Percentiles rank a stretch among this genome's conserved stretches.
Evolutionary conservation across 2,888 invertebrate species (phyloP).

Genomic region (Litoditis marina): DNA sequence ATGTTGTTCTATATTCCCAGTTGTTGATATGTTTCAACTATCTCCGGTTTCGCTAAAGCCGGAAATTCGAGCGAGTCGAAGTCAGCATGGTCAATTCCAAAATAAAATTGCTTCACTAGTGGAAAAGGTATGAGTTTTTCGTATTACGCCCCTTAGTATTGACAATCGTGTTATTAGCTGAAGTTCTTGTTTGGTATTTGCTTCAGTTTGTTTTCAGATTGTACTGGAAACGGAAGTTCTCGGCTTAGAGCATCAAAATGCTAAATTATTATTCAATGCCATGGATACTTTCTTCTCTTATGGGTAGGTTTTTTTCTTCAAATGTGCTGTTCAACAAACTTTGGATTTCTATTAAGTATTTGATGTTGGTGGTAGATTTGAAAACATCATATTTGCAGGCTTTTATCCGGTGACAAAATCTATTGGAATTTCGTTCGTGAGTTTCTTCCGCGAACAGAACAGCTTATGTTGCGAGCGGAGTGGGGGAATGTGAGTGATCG

Average conservation of each 20-base stretch:
- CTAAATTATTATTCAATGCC: constrained; percentile 35
- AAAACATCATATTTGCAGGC: constrained; percentile 27
- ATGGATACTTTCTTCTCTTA: constrained; percentile 48
- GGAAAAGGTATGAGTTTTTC: constrained; percentile 19
- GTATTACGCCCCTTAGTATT: no score
- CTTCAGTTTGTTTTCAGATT: constrained; percentile 17
- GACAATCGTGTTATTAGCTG: no score
- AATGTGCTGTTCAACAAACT: neutral
- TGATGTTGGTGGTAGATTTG: no score
- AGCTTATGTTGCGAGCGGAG: constrained; percentile 38
- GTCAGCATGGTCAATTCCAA: constrained; percentile 33
- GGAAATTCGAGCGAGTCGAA: constrained; percentile 18
- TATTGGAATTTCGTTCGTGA: constrained; percentile 52
- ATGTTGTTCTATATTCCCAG: no score
- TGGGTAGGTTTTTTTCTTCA: constrained; percentile 35
- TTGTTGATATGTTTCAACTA: constrained; percentile 17
- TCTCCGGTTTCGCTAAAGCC: constrained; percentile 17
- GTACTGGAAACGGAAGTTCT: constrained; percentile 32
- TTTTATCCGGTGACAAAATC: constrained; percentile 35
- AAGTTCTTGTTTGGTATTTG: no score
- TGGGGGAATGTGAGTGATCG: constrained; percentile 40
- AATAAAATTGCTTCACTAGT: constrained; percentile 15
- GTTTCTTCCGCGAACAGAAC: constrained; percentile 48
- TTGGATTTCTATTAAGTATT: neutral
- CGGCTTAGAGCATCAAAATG: constrained; percentile 24